Percentiles rank a stretch among this genome's conserved stretches.
phyloP scores from a whole-genome alignment of 2,888 invertebrate species.

The Cryptus armator region DNA sequence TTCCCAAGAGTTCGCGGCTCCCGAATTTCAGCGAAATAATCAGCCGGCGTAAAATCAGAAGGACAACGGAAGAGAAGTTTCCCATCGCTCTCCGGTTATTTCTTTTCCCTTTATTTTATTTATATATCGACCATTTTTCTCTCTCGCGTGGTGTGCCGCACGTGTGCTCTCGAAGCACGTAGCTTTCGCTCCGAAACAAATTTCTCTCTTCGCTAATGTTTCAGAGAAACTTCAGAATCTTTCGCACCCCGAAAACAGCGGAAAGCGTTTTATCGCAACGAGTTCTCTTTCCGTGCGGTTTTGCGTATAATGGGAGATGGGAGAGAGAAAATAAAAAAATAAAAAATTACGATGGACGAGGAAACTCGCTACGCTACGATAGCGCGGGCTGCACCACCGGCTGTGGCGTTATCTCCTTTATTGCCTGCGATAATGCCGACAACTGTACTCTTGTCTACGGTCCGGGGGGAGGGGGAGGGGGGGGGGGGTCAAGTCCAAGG shows the following conservation, averaged over 20 bases:
- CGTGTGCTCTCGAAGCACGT: not conserved
- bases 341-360: not conserved
- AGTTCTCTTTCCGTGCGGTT: not conserved
- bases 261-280: constrained; percentile 50
- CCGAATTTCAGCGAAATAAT: constrained; percentile 49
- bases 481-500: constrained; percentile 59
- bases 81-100: constrained; percentile 50
- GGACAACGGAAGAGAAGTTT: constrained; percentile 28
- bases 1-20: constrained; percentile 46
- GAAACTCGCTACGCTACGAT: constrained; percentile 3
- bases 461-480: constrained; percentile 23
- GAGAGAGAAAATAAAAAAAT: not conserved
- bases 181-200: not conserved
- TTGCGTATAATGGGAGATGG: not conserved
- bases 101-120: constrained; percentile 58
- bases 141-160: not conserved
- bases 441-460: constrained; percentile 10
- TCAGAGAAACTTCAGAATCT: not conserved
- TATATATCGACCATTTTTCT: constrained; percentile 36
- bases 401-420: constrained; percentile 34
- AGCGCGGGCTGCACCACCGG: not conserved
- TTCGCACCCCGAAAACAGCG: constrained; percentile 34
- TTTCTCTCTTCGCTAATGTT: not conserved
- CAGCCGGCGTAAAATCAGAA: constrained; percentile 48
- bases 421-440: constrained; percentile 56